Percentiles rank a stretch among this genome's conserved stretches.
These are phyloP conservation scores for Mizuhopecten yessoensis DNA, from an alignment of 1,140 invertebrate genomes.

Conservation along the genomic window DNA sequence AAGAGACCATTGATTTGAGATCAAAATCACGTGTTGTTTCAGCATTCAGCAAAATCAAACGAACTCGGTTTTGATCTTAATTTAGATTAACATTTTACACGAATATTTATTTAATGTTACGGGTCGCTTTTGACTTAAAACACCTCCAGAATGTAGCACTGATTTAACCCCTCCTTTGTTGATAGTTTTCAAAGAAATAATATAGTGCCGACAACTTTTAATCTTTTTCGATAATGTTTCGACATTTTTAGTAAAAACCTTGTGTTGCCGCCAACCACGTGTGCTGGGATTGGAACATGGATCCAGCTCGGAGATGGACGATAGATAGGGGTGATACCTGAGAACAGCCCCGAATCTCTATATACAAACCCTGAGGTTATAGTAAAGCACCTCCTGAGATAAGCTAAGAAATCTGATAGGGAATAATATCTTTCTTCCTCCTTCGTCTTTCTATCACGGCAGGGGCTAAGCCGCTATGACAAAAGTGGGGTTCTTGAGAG, in stretches of 20 bases:
- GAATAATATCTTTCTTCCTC: neutral
- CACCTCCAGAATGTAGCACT: slow-evolving; percentile 31
- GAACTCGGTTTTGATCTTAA: neutral
- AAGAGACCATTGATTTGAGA: neutral
- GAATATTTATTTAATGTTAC: neutral
- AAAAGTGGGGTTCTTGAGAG: neutral
- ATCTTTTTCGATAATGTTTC: neutral
- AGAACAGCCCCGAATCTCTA: neutral
- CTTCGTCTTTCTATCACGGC: neutral
- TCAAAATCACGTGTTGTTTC: neutral
- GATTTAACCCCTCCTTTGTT: neutral
- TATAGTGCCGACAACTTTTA: neutral
- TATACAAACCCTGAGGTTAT: neutral
- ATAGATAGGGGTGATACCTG: neutral
- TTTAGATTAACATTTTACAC: neutral
- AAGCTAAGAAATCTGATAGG: slow-evolving; percentile 9
- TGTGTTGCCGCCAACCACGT: neutral
- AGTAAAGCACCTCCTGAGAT: neutral
- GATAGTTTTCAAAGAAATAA: slow-evolving; percentile 6
- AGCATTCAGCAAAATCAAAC: neutral
- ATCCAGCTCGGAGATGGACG: neutral
- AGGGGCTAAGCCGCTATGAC: neutral
- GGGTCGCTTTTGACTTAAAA: neutral
- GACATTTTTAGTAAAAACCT: neutral
- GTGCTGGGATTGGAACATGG: neutral